Percentiles rank a stretch among this genome's conserved stretches.
phyloP scores from a whole-genome alignment of 2,113 vertebrate species.

The Hymenochirus boettgeri region DNA sequence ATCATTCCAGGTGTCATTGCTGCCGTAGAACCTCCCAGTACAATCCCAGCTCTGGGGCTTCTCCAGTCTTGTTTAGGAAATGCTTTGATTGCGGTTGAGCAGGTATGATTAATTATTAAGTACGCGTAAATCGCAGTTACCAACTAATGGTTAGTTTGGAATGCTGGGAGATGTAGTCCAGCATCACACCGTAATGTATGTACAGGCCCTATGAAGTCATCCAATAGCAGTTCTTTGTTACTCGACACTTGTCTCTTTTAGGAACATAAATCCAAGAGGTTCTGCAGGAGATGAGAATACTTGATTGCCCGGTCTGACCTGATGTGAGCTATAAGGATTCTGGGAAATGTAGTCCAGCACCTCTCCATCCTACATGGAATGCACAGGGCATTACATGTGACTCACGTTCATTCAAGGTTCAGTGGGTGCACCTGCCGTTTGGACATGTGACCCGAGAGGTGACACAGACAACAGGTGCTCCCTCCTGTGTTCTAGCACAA shows the following conservation, averaged over 20 bases:
- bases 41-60: too few species aligned
- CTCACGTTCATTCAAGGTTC: background rate
- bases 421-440: background rate
- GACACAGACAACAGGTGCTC: background rate
- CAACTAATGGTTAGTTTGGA: too few species aligned
- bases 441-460: background rate
- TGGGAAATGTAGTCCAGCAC: accelerated
- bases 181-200: background rate
- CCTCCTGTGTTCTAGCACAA: background rate
- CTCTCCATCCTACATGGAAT: background rate
- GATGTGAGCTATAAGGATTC: background rate
- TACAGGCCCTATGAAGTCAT: background rate
- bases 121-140: too few species aligned
- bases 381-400: background rate
- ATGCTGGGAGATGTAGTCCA: too few species aligned
- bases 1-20: too few species aligned
- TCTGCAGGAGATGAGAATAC: too few species aligned
- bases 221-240: background rate
- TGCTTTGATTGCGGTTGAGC: too few species aligned
- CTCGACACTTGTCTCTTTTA: background rate
- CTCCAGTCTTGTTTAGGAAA: too few species aligned
- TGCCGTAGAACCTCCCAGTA: too few species aligned
- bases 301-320: background rate
- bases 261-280: too few species aligned
- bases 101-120: too few species aligned